Percentiles rank a stretch among this genome's conserved stretches.
Evolutionary conservation across 2,797 vertebrate genomes (phyloP).

Genomic region (Mallotus villosus): DNA sequence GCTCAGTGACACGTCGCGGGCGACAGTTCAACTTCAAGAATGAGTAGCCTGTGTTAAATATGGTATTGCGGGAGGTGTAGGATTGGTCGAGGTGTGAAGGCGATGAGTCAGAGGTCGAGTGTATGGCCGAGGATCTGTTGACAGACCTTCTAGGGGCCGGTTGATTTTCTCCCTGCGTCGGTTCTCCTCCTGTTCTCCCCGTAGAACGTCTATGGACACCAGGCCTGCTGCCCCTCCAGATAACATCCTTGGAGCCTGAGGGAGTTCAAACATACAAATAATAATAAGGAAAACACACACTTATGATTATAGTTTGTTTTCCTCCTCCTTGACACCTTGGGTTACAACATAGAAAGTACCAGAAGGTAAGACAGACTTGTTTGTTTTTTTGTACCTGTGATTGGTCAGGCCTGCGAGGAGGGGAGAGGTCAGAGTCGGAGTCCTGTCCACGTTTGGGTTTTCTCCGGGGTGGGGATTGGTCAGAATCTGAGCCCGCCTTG

Average conservation of each 20-base stretch:
- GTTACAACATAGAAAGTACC: background rate
- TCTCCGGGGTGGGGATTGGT: conserved; percentile 68
- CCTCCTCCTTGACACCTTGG: background rate
- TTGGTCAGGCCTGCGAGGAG: conserved; percentile 62
- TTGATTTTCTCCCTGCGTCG: conserved; percentile 73
- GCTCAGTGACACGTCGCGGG: too few species aligned
- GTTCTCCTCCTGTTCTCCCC: conserved; percentile 84
- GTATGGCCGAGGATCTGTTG: conserved; percentile 7
- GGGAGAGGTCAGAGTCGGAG: conserved; percentile 73
- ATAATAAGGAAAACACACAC: too few species aligned
- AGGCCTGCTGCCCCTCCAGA: conserved; percentile 84
- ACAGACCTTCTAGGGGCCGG: conserved; percentile 82
- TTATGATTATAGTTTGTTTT: background rate
- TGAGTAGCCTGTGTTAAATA: too few species aligned
- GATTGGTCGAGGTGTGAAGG: too few species aligned
- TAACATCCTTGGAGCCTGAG: conserved; percentile 66
- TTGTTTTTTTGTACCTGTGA: conserved; percentile 48
- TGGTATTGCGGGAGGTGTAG: too few species aligned
- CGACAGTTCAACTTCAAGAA: too few species aligned
- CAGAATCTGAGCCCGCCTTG: conserved; percentile 41
- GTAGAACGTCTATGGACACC: conserved; percentile 81
- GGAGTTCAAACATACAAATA: too few species aligned
- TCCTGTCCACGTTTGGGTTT: conserved; percentile 18
- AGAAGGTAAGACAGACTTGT: too few species aligned
- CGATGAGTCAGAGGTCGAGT: conserved; percentile 14